Base-by-base conservation (phyloP, 2,113 vertebrate genomes). In the Pelusios castaneus region DNA sequence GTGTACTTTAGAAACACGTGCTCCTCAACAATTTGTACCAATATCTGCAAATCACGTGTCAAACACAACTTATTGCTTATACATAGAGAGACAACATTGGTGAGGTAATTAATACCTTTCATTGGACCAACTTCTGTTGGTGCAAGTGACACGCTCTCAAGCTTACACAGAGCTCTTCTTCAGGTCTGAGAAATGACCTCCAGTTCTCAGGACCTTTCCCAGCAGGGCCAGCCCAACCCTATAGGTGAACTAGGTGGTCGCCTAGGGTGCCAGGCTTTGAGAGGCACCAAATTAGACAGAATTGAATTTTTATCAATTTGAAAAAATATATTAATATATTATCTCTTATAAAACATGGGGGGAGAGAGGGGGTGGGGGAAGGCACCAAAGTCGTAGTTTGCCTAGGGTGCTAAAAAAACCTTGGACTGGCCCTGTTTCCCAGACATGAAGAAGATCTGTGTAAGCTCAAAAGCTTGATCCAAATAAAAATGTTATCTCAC, bases 1-100 rank as follows among this genome's bases (percentile, higher is more conserved):
- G 34, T 12, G n/a, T 80, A 80, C 43, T 93, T 95, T 93, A 95
- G 83, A 91, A 80, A 91, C 60, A 76, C 90, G 70, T 93, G 89
- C 43, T 85, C 29, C 19, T 79, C 84, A 95, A 70, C 84, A 90
- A 94, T 95, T 83, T 92, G 91, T 93, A 85, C 89, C 89, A 88
- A 85, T 88, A 82, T 19, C 76, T 58, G n/a, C 81, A 91, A 94
- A 96, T n/a, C 83, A 80, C 52, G 87, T 91, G 96, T 95, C 87
- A 94, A 95, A 54, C 17, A 63, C 67, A 73, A 87, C 70, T 93
- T 96, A 93, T 91, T 88, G 55, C 60, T 94, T 76, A 85, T 90
- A 81, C 27, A 92, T 27, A 92, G 47, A 41, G 60, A 63, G 31
- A 63, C 31, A 63, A 34, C 13, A 58, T 58, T 3, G 12, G 27